Evolutionary conservation across 2,888 invertebrate genomes (phyloP), one percentile per base, ranked within the genome.

Genomic region (Teleogryllus oceanicus): DNA sequence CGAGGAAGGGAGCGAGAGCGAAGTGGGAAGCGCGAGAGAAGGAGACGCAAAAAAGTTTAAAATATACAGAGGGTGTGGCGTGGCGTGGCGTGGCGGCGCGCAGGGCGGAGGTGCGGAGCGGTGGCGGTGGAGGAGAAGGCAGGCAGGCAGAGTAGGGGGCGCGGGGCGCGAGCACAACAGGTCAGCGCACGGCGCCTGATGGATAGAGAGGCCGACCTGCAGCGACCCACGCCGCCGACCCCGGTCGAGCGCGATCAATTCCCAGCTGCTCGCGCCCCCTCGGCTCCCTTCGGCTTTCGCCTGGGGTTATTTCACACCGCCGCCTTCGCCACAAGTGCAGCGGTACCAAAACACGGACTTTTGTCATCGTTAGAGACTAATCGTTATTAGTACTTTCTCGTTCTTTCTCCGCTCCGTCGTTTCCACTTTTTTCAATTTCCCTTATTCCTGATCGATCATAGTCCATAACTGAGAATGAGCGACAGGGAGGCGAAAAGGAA

Each of bases 151-250:
- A 2, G 62, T 2, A 62, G 1, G 62, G 62, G 16, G 62, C 16
- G 62, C 62, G 62, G 62, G 62, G 62, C 2, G 62, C n/a, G 62
- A 62, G 62, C 62, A 62, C 62, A 62, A 62, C 62, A 62, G 62
- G 62, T 62, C 62, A 62, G 62, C 62, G 4, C n/a, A 13, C 62
- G 62, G n/a, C 62, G 62, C 62, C 62, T 62, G 62, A 62, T 62
- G 62, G 62, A 62, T 62, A 62, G 16, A 62, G 62, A 62, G 62
- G 16, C 62, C 62, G 62, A 62, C 62, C 13, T 13, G 62, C 62
- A 11, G 62, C 62, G 62, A 11, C 62, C 62, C 62, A 11, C 62
- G 62, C 13, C 62, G 62, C n/a, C 62, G 62, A 62, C 62, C 62
- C n/a, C 62, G 62, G 62, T 13, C 62, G 62, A 11, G 62, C 62